Evolutionary conservation across 2,113 vertebrate genomes (phyloP), one percentile per base, ranked within the genome.

Genomic region (Trachemys scripta): DNA sequence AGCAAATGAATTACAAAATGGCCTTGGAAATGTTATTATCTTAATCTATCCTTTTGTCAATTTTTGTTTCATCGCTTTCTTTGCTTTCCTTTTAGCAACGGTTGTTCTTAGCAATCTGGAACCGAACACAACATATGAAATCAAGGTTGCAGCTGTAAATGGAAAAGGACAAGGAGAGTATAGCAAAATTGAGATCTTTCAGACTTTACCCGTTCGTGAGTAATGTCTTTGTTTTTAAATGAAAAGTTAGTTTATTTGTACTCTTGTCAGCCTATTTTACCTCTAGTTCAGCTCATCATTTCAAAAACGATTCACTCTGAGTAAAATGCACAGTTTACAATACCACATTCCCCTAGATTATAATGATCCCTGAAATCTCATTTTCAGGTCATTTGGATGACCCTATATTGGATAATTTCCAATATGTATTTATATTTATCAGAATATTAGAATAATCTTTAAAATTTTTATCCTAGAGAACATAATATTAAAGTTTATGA

Each of bases 101-200:
- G 99, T 99, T 97, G 97, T 99, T 97, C 99, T 99, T 93, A 99
- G 98, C 83, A 99, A 98, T 91, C 98, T 99, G 98, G 99, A 99
- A 98, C 99, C 99, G 97, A 99, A 99, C 97, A 99, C 99, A 0
- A 99, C 99, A 3, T 99, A 99, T 5, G 99, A 99, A 98, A 99
- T 99, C 80, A 99, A 99, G 88, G 99, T 99, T 93, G 99, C 99
- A 25, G 99, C 99, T 29, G 99, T 99, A 90, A 99, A 99, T 90
- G 99, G 99, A 83, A 99, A 99, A 98, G 99, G 99, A 5, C 99
- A 99, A 98, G 99, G 99, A 38, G 99, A 99, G 87, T 99, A 99
- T 95, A 99, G 99, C 97, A 99, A 99, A 98, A 99, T 96, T 2
- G 99, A 99, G 97, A 98, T 98, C 95, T 99, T 99, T 98, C 99